A percentile compares a stretch with the other conserved stretches of the same genome.
phyloP scores from a whole-genome alignment of 1,140 invertebrate species.

The Halictus rubicundus region DNA sequence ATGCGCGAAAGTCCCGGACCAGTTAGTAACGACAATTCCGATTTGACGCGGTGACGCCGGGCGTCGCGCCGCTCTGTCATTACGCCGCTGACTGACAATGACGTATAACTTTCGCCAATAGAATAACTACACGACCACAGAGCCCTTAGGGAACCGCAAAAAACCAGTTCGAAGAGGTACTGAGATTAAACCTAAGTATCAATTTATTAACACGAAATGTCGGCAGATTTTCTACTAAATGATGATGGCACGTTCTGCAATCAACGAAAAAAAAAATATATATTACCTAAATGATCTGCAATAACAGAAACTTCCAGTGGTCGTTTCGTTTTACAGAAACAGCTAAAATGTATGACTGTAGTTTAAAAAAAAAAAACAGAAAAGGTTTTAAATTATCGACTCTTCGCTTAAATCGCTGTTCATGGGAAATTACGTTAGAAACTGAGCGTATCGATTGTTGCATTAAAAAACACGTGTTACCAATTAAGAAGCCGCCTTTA shows the following conservation, averaged over 20 bases:
- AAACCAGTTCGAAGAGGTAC: not conserved
- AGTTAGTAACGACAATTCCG: constrained; percentile 58
- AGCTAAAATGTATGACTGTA: too few species aligned
- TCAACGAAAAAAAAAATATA: not conserved
- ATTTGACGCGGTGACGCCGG: constrained; percentile 55
- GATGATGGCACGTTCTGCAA: not conserved
- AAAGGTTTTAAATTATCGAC: too few species aligned
- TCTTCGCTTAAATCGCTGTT: too few species aligned
- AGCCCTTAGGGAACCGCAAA: not conserved
- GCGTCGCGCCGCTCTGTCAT: constrained; percentile 57
- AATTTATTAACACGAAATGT: not conserved
- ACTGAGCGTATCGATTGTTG: too few species aligned
- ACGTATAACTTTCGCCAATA: constrained; percentile 55
- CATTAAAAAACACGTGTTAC: too few species aligned
- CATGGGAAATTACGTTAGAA: too few species aligned
- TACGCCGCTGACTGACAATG: constrained; percentile 55
- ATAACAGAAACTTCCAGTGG: not conserved
- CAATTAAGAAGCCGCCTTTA: too few species aligned
- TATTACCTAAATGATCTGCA: not conserved
- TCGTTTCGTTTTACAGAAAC: too few species aligned
- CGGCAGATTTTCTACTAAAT: too few species aligned
- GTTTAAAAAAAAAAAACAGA: too few species aligned
- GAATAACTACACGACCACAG: not conserved
- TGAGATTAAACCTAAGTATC: not conserved
- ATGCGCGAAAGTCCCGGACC: constrained; percentile 57